Base-by-base conservation (phyloP, 2,888 invertebrate genomes). In the Syrista parreyssii region DNA sequence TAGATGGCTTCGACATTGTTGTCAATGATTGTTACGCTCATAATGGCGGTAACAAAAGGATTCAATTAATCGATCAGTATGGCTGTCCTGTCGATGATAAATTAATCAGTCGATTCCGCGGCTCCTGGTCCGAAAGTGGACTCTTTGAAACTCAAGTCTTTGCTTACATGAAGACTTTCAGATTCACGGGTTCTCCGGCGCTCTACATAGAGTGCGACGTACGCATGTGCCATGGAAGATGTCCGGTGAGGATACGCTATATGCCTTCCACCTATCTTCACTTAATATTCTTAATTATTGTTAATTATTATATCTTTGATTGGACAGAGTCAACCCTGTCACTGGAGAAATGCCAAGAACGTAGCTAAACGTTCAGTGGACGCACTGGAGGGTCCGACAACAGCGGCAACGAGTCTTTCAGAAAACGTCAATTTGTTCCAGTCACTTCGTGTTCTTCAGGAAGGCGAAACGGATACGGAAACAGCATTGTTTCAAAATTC, bases 71-170 rank as follows among this genome's bases (percentile, higher is more conserved):
- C 83, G 98, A 98, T 91, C 97, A 97, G 92, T 96, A 95, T 90
- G 98, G 98, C 12, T 98, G 98, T 88, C 98, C 98, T 1, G 97
- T 98, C 31, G 98, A 98, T 89, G 97, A 97, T 89, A 98, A 98
- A 90, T 92, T 98, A 79, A 98, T 98, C 88, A 97, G 97, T 76
- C 94, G 97, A 82, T 98, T 98, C 92, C 94, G 97, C 73, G 98
- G 98, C 71, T 96, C 97, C n/a, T 97, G 97, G 97, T 96, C 97
- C 0, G 97, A 97, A 88, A 94, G 96, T 12, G 97, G 97, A 35
- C 95, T 97, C 75, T 98, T 96, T 89, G 98, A 98, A 92, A 98
- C 98, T 0, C 98, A 98, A 91, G 97, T 98, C 73, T 98, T 96
- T 91, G 98, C 98, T 12, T 98, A 98, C 89, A 97, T 98, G 96